Base-by-base conservation (phyloP, 2,888 invertebrate genomes). In the Lutraria lutraria region DNA sequence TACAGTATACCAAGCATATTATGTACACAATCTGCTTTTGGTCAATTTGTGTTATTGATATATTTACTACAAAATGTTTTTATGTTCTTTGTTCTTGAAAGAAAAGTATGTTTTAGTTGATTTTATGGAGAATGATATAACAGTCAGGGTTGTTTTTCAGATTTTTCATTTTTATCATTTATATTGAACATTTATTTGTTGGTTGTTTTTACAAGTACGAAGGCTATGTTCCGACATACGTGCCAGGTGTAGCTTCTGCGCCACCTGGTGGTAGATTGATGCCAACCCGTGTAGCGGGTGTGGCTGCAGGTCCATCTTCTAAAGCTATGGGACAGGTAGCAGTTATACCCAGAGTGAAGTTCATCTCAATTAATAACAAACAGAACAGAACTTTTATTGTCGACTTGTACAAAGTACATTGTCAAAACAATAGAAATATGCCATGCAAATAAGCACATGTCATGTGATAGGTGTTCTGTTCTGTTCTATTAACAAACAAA, bases 231-330 rank as follows among this genome's bases (percentile, higher is more conserved):
- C 29, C 43, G 21, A 81, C 54, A 19, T 81, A 81, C 29, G 81
- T 81, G 25, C 81, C 81, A 21, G 10, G 12, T n/a, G 81, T 29
- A 29, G 81, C 81, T 52, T 81, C 34, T 15, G 76, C 76, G 31
- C 76, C 76, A 15, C 76, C 85, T 63, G 90, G 88, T 83, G 86
- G 83, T 31, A 85, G 83, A 60, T 81, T 88, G 21, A 80, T 68
- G 43, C 54, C 88, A 31, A 34, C 53, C 4, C 83, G 80, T 81
- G 89, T 89, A 34, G 83, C 88, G 34, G 88, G 91, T 85, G 91
- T 88, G 63, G 88, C 91, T 15, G 53, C 91, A 25, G 88, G 88
- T 8, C 91, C 89, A 79, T 85, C 88, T 15, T n/a, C 21, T 52
- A 34, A n/a, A 29, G 53, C 80, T 25, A 72, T 80, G 31, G 60